phyloP scores from a whole-genome alignment of 1,140 invertebrate species.

The Drosophila sproati region DNA sequence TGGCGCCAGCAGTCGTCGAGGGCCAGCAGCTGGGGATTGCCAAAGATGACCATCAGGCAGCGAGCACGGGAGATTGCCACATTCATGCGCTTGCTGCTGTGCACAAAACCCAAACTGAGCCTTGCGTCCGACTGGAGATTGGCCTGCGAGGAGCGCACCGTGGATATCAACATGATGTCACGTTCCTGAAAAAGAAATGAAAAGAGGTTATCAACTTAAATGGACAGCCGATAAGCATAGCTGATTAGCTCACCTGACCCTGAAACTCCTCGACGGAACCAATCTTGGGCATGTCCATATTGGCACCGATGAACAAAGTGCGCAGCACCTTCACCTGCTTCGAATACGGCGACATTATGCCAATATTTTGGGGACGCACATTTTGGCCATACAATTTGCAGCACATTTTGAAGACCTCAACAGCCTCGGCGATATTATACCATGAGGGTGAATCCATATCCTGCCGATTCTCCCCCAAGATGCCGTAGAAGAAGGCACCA shows the following conservation, averaged over 20 bases:
- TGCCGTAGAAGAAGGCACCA: constrained; percentile 93
- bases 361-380: constrained; percentile 89
- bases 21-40: constrained; percentile 91
- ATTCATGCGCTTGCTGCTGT: constrained; percentile 91
- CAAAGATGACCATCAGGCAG: constrained; percentile 91
- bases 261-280: constrained; percentile 98
- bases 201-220: background rate
- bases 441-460: constrained; percentile 93
- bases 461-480: constrained; percentile 91
- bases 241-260: constrained; percentile 85
- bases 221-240: background rate
- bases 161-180: constrained; percentile 93
- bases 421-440: constrained; percentile 95
- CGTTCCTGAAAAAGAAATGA: constrained; percentile 88
- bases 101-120: constrained; percentile 90
- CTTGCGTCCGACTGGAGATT: constrained; percentile 86
- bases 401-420: constrained; percentile 86
- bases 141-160: constrained; percentile 89
- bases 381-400: constrained; percentile 87
- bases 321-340: constrained; percentile 90
- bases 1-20: constrained; percentile 90
- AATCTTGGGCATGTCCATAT: constrained; percentile 91
- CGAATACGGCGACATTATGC: constrained; percentile 96
- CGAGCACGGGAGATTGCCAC: constrained; percentile 94
- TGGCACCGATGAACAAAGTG: constrained; percentile 84